Evolutionary conservation across 2,797 vertebrate species (phyloP), one percentile per base, ranked within the genome.

Genomic region (Spondyliosoma cantharus): DNA sequence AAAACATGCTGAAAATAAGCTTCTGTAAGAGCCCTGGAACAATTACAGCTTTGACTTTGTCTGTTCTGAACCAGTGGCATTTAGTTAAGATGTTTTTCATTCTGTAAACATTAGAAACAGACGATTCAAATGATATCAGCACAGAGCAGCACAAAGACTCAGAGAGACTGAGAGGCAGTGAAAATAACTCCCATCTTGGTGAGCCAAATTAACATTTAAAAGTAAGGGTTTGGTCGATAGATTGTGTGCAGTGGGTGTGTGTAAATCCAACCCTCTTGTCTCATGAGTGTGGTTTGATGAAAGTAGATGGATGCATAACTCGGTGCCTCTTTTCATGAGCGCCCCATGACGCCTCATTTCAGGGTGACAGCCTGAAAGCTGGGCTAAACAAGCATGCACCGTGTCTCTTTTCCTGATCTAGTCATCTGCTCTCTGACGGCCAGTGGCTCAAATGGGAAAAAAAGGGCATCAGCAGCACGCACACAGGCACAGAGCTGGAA

Each of bases 361-460:
- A 12, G 68, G 53, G 58, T 63, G 66, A 82, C 83, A 87, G 56
- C 32, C 56, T 64, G 62, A 76, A 49, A 4, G 68, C 61, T 19
- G 59, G 67, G 49, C 67, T 81, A 74, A 91, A 88, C 76, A 76
- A 82, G 81, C 64, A 11, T 78, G 69, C 72, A 59, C 58, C 25
- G 8, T 64, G 63, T 78, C 78, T 84, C 64, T 66, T 54, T 45
- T 65, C 49, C 82, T 64, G 70, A 84, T 83, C 63, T 46, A 86
- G 70, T 81, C 85, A 42, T 89, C 81, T 88, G 79, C 81, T 87
- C 71, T 64, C 56, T 49, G 74, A 78, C 16, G 32, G 62, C 66
- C 81, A 74, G 49, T 61, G 78, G 71, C 62, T 85, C 25, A 12
- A 74, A 86, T 69, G 54, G 52, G 49, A 46, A 76, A 79, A 78